Percentiles rank a stretch among this genome's conserved stretches.
phyloP scores from a whole-genome alignment of 2,113 vertebrate species.

The Epinephelus cyanopodus region DNA sequence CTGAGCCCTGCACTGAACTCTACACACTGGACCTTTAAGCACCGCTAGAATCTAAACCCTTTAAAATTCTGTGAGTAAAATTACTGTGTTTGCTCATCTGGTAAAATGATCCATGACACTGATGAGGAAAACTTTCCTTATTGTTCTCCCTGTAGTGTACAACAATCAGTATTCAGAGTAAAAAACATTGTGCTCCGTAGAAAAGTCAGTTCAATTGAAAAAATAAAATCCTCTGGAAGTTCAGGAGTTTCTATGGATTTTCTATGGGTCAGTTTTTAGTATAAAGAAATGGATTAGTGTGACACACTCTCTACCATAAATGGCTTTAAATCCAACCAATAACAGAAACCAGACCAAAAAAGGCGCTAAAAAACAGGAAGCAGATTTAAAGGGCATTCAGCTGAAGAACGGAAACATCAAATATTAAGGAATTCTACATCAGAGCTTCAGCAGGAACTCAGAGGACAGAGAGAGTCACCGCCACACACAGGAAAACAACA shows the following conservation, averaged over 20 bases:
- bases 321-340: constrained; percentile 11
- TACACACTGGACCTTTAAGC: no score
- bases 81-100: no score
- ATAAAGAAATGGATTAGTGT: not conserved
- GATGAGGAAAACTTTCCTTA: no score
- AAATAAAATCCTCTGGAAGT: not conserved
- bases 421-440: constrained; percentile 41
- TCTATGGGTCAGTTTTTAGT: not conserved
- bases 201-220: not conserved
- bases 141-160: no score
- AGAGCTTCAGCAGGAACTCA: not conserved
- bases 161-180: no score
- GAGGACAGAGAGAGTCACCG: constrained; percentile 12
- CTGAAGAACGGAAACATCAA: constrained; percentile 17
- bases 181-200: not conserved
- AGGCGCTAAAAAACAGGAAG: constrained; percentile 39
- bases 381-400: constrained; percentile 6
- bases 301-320: constrained; percentile 33
- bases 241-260: not conserved
- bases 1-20: no score
- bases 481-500: constrained; percentile 53
- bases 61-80: no score
- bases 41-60: no score
- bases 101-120: no score
- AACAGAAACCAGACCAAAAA: not conserved